Evolutionary conservation across 1,140 invertebrate genomes (phyloP).

Genomic region (Drosophila tristis): DNA sequence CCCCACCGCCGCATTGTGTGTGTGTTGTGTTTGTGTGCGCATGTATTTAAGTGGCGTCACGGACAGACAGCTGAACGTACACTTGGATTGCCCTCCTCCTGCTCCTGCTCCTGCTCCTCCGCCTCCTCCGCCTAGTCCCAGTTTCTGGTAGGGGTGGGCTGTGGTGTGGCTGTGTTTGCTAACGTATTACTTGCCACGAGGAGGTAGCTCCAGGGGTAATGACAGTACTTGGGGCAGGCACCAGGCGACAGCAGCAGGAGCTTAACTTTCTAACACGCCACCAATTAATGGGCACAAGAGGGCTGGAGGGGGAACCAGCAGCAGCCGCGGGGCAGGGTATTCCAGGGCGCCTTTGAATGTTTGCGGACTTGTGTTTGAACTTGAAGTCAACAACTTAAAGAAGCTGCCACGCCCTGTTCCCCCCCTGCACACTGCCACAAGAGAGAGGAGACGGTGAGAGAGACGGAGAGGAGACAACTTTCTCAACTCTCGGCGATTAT

Average conservation of each 20-base stretch:
- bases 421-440: neutral
- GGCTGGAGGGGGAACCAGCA: neutral
- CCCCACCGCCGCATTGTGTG: neutral
- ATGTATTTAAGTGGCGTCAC: constrained; percentile 64
- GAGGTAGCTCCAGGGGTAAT: constrained; percentile 48
- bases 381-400: constrained; percentile 58
- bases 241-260: constrained; percentile 42
- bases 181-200: constrained; percentile 55
- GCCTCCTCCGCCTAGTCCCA: neutral
- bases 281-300: constrained; percentile 48
- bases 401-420: constrained; percentile 35
- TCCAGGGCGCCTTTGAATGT: constrained; percentile 37
- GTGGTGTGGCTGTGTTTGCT: constrained; percentile 39
- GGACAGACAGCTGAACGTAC: constrained; percentile 64
- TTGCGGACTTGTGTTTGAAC: constrained; percentile 63
- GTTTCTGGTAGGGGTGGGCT: neutral
- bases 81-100: constrained; percentile 44
- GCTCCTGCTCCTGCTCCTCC: neutral
- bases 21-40: constrained; percentile 44
- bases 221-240: constrained; percentile 45
- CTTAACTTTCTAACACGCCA: constrained; percentile 66
- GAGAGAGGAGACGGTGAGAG: neutral
- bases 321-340: neutral
- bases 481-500: constrained; percentile 42
- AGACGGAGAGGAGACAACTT: constrained; percentile 1